Evolutionary conservation across 2,113 vertebrate species (phyloP), one percentile per base, ranked within the genome.

Genomic region (Jaculus jaculus): DNA sequence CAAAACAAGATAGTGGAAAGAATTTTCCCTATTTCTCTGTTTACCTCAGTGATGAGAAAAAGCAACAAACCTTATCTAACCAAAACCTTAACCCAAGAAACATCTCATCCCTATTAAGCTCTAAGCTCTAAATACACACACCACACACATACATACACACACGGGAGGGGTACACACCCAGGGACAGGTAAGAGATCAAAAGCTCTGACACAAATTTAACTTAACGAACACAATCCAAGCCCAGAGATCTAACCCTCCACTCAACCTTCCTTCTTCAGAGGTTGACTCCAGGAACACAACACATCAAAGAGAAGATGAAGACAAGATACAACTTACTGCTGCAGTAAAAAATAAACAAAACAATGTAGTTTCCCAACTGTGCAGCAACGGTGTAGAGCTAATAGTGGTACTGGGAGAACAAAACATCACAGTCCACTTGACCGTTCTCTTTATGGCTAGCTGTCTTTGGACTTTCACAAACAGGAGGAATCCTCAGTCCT

Each of bases 401-500:
- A 73, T 7, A 24, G 42, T 5, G 42, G 51, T 34, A 37, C 71
- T 23, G 5, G 32, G 73, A 96, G 77, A 93, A 90, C 61, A 84
- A 78, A 74, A 34, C 34, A 11, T 26, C 5, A 26, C 0, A 61
- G 87, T 69, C 42, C 71, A 32, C 54, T n/a, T 84, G 61, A 17
- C 69, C 65, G 47, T 82, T 95, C 74, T 89, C 82, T 94, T 71
- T 82, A 91, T 5, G 63, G 63, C 78, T 8, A 4, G 13, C 69
- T 75, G 83, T 68, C 75, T 87, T 42, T 11, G 69, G 90, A 66
- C 90, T 85, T n/a, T 60, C 30, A 18, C 21, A 78, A 90, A 71
- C 8, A 39, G 3, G 78, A 84, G 72, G 85, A 78, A 73, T 63
- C 73, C 65, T 95, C 78, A 84, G 83, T 90, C 87, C 80, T 80